A percentile compares a stretch with the other conserved stretches of the same genome.
phyloP scores from a whole-genome alignment of 2,113 vertebrate genomes.

The Ctenomys sociabilis region DNA sequence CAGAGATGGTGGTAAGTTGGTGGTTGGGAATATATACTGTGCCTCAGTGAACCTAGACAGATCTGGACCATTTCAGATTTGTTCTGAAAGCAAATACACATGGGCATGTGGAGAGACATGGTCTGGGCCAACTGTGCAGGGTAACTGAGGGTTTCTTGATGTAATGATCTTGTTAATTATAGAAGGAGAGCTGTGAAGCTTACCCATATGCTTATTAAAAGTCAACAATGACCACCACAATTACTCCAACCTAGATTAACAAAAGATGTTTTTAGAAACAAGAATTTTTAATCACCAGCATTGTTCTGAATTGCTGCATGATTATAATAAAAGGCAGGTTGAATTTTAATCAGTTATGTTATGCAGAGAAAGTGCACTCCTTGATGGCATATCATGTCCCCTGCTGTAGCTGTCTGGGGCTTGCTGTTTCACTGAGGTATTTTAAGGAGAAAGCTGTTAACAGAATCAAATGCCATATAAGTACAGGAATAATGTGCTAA shows the following conservation, averaged over 20 bases:
- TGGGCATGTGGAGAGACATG: not conserved
- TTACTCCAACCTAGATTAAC: conserved; percentile 6
- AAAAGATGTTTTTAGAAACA: not conserved
- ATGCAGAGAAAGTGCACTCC: not conserved
- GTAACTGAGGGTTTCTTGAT: not conserved
- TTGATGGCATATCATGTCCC: not conserved
- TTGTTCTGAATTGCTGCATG: not conserved
- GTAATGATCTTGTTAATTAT: not conserved
- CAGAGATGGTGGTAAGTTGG: not conserved
- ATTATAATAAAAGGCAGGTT: not conserved
- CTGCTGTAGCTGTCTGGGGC: not conserved
- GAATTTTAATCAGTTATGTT: not conserved
- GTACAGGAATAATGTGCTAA: not conserved
- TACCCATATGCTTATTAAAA: not conserved
- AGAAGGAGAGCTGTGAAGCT: not conserved
- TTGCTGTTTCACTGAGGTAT: not conserved
- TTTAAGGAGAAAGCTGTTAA: not conserved
- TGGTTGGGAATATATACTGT: not conserved
- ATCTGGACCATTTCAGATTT: not conserved
- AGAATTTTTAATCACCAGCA: not conserved
- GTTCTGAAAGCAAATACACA: not conserved
- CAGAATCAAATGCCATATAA: not conserved
- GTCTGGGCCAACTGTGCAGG: not conserved
- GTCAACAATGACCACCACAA: not conserved
- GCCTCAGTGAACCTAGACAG: not conserved